These are phyloP conservation scores for Galago senegalensis DNA, from an alignment of 2,797 vertebrate genomes.

Conservation along the genomic window DNA sequence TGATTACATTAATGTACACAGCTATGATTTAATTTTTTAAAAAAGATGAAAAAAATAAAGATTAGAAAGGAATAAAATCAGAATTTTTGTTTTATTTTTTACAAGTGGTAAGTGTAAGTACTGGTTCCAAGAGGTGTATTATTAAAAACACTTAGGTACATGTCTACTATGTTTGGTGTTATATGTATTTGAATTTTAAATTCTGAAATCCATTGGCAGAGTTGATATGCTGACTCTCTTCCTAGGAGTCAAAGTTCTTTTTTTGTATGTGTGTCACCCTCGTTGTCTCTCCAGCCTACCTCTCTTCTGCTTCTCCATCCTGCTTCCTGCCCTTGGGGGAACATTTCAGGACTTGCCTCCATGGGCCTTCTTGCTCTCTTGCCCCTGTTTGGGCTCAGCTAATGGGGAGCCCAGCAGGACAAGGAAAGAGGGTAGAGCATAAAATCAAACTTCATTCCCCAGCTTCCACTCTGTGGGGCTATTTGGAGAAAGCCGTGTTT, in stretches of 20 bases:
- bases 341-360: not conserved
- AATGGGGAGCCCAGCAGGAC: not conserved
- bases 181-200: too few relatives aligned
- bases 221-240: not conserved
- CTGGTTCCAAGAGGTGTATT: not conserved
- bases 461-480: not conserved
- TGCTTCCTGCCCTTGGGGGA: not conserved
- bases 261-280: accelerated
- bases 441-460: not conserved
- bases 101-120: not conserved
- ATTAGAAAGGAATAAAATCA: not conserved
- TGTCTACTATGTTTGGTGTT: accelerated
- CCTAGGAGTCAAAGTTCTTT: not conserved
- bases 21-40: too few relatives aligned
- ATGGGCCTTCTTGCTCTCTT: not conserved
- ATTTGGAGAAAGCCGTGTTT: not conserved
- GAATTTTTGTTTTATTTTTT: not conserved
- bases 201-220: not conserved
- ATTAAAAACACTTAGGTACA: not conserved
- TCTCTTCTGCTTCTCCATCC: not conserved
- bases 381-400: not conserved
- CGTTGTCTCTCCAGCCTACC: not conserved
- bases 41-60: too few relatives aligned
- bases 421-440: too few relatives aligned
- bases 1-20: too few relatives aligned